phyloP scores from a whole-genome alignment of 1,140 invertebrate species.

The Zaprionus gabonicus region DNA sequence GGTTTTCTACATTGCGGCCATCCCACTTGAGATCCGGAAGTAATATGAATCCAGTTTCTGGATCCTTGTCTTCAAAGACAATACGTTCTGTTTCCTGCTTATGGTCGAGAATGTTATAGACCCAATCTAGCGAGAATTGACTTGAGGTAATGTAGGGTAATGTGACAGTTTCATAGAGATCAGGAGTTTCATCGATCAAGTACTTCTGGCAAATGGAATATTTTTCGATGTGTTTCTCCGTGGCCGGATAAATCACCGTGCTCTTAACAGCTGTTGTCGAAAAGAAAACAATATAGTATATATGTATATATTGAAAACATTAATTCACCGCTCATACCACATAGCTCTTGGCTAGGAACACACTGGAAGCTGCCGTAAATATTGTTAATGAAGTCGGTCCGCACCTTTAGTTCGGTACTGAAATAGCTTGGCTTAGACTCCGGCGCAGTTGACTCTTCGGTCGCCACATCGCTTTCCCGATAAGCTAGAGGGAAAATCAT shows the following conservation, averaged over 20 bases:
- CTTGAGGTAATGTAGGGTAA: conserved; percentile 89
- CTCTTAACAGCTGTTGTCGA: conserved; percentile 90
- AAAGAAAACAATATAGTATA: not conserved
- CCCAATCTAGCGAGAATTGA: conserved; percentile 94
- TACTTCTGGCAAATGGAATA: conserved; percentile 90
- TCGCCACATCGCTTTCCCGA: conserved; percentile 85
- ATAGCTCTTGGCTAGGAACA: conserved; percentile 87
- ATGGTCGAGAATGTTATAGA: conserved; percentile 97
- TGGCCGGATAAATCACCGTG: conserved; percentile 96
- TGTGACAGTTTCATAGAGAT: conserved; percentile 92
- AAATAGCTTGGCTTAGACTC: conserved; percentile 78
- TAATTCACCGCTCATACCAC: conserved; percentile 86
- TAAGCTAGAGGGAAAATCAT: conserved; percentile 86
- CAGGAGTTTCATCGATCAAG: conserved; percentile 93
- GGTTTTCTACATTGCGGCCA: conserved; percentile 89
- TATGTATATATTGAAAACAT: not conserved
- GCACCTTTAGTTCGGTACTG: conserved; percentile 86
- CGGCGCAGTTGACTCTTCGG: conserved; percentile 74
- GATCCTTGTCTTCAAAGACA: conserved; percentile 92
- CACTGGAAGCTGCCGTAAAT: conserved; percentile 94
- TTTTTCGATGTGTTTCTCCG: conserved; percentile 95
- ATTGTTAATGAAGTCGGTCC: conserved; percentile 92
- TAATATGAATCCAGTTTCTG: conserved; percentile 93
- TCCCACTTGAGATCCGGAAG: conserved; percentile 98
- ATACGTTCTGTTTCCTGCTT: conserved; percentile 95